Percentiles rank a stretch among this genome's conserved stretches.
Evolutionary conservation across 2,888 invertebrate genomes (phyloP).

Genomic region (Reticulitermes lucifugus): DNA sequence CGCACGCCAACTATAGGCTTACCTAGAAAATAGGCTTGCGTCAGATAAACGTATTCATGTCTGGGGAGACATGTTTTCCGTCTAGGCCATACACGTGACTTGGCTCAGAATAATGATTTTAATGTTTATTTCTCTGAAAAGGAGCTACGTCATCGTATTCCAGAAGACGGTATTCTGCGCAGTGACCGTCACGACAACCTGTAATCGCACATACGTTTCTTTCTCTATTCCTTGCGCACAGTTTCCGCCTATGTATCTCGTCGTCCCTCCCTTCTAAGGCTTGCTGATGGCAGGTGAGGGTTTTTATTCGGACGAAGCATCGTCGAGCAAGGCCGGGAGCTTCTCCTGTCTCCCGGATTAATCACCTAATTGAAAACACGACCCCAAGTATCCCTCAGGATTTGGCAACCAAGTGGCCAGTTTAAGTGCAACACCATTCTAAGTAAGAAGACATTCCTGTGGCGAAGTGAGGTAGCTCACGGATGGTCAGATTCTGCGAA

Average conservation of each 20-base stretch:
- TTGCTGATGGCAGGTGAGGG: conserved; percentile 6
- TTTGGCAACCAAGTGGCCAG: conserved; percentile 19
- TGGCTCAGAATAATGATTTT: background rate
- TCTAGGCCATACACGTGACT: background rate
- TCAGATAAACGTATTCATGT: too few relatives aligned
- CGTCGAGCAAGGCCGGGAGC: background rate
- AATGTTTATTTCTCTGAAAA: too few relatives aligned
- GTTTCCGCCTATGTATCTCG: background rate
- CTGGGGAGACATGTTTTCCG: background rate
- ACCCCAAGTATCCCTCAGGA: conserved; percentile 38
- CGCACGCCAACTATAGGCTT: too few relatives aligned
- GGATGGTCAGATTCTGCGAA: too few relatives aligned
- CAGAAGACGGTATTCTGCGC: too few relatives aligned
- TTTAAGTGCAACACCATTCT: background rate
- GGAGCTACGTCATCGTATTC: too few relatives aligned
- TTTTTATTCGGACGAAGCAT: background rate
- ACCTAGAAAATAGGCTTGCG: too few relatives aligned
- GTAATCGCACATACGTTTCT: too few relatives aligned
- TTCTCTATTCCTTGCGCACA: too few relatives aligned
- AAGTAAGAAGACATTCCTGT: background rate
- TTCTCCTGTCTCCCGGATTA: conserved; percentile 35
- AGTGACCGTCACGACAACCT: too few relatives aligned
- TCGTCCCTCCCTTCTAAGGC: background rate
- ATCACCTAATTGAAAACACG: conserved; percentile 41
- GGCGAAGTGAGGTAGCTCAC: too few relatives aligned